These are phyloP conservation scores for Steinernema hermaphroditum DNA, from an alignment of 2,888 invertebrate species.

Conservation along the genomic window DNA sequence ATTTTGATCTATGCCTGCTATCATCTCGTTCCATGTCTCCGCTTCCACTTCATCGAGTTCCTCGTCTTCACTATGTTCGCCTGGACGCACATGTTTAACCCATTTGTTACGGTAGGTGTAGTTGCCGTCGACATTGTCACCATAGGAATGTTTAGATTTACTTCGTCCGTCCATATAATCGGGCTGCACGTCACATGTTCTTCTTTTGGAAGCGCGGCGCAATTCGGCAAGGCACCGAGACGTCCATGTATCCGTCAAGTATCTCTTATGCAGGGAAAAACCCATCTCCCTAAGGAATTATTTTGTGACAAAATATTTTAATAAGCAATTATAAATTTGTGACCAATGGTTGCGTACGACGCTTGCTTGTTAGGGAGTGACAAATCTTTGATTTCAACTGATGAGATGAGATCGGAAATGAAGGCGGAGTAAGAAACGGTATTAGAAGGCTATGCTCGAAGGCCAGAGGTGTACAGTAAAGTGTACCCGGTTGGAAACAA, in stretches of 20 bases:
- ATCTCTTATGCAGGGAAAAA: not conserved
- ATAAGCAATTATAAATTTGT: too few species aligned
- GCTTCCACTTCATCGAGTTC: conserved; percentile 11
- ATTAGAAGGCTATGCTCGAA: too few species aligned
- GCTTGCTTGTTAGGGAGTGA: too few species aligned
- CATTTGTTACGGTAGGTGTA: not conserved
- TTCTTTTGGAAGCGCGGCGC: not conserved
- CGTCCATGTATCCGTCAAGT: not conserved
- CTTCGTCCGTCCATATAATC: not conserved
- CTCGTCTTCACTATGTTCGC: conserved; percentile 2
- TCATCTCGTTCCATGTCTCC: conserved; percentile 40
- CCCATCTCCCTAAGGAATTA: too few species aligned
- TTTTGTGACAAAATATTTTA: too few species aligned
- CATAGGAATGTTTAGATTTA: not conserved
- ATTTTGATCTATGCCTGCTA: conserved; percentile 51
- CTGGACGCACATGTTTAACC: not conserved
- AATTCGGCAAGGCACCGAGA: not conserved
- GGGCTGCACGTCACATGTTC: not conserved
- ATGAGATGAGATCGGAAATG: too few species aligned
- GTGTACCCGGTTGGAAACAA: too few species aligned
- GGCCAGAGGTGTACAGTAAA: too few species aligned
- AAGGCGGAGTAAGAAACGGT: too few species aligned
- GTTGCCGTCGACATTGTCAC: too few species aligned
- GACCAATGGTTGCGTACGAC: too few species aligned
- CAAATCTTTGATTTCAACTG: too few species aligned